Percentiles rank a stretch among this genome's conserved stretches.
Conservation (phyloP, 2,113 vertebrate genomes). For the Nycticebus coucang region DNA sequence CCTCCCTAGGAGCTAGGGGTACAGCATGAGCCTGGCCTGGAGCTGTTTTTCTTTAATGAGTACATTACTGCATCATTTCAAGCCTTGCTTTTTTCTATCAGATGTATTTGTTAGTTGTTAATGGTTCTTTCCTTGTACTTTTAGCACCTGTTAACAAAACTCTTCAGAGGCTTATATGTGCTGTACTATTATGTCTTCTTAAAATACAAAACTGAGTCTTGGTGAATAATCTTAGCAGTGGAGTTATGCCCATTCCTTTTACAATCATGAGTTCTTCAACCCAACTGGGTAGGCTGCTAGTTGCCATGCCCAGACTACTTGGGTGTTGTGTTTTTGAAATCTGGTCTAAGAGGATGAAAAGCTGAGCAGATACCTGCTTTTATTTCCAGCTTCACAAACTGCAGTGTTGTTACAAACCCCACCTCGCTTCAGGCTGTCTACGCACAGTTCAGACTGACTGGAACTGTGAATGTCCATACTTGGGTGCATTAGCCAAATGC, state of each 20-base stretch:
- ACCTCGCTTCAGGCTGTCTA: not conserved
- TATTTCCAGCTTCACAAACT: not conserved
- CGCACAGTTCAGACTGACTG: slow-evolving; percentile 23
- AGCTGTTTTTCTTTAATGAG: not conserved
- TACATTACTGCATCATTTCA: not conserved
- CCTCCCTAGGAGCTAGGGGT: too few relatives aligned
- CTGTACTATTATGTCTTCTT: not conserved
- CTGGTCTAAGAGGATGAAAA: not conserved
- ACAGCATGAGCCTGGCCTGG: too few relatives aligned
- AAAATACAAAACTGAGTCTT: not conserved
- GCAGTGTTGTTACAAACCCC: not conserved
- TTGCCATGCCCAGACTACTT: not conserved
- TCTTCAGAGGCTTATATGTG: not conserved
- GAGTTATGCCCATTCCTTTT: not conserved
- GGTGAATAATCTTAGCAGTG: not conserved
- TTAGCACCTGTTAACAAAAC: not conserved
- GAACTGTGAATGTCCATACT: slow-evolving; percentile 36
- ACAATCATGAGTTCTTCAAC: not conserved
- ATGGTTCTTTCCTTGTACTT: not conserved
- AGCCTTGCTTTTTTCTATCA: not conserved
- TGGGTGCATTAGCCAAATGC: slow-evolving; percentile 31
- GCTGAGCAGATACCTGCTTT: slow-evolving; percentile 15
- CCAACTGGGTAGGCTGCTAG: not conserved
- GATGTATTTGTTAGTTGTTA: not conserved
- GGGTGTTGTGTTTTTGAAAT: not conserved